Evolutionary conservation across 2,888 invertebrate species (phyloP), one percentile per base, ranked within the genome.

Genomic region (Ornithoptera priamus): DNA sequence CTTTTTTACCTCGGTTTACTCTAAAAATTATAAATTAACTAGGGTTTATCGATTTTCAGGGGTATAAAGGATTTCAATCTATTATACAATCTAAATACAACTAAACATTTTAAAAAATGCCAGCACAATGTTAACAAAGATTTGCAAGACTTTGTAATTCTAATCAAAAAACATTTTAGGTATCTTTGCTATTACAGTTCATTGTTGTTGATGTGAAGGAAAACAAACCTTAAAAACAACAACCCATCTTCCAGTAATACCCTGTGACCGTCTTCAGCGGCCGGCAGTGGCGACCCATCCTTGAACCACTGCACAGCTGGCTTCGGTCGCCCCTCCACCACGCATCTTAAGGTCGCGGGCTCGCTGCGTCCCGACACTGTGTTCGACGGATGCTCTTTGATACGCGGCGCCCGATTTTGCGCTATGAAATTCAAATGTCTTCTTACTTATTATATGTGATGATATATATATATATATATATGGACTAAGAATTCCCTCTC

Each of bases 351-450:
- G 65, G 99, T 99, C 66, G 98, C 99, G 39, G 99, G 99, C 82
- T 99, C 98, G 88, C 98, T 98, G 87, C 97, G 97, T 71, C 98
- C 97, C 63, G 99, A 99, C 74, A 98, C 97, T 80, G 98, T 97
- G 93, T 99, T 99, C 72, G 97, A 96, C 62, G 99, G 99, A 90
- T 99, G 99, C 87, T 99, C 99, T 77, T 97, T 97, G 91, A 99
- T 99, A 75, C 97, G 95, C 6, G 99, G 99, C 65, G 97, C 96
- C 84, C 97, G 95, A 86, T 95, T 96, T 94, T 97, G 97, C 81
- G 95, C 97, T 97, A 94, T 1, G 12, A 2, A 22, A 58, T 15
- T 12, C 22, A 22, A 56, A 20, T n/a, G 7, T 58, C 8, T 5
- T 58, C 5, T 22, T 22, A 58, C 53, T 53, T n/a, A 6, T 53